Percentiles rank a stretch among this genome's conserved stretches.
Conservation (phyloP, 2,113 vertebrate genomes). For the Gymnocephalus cernua region DNA sequence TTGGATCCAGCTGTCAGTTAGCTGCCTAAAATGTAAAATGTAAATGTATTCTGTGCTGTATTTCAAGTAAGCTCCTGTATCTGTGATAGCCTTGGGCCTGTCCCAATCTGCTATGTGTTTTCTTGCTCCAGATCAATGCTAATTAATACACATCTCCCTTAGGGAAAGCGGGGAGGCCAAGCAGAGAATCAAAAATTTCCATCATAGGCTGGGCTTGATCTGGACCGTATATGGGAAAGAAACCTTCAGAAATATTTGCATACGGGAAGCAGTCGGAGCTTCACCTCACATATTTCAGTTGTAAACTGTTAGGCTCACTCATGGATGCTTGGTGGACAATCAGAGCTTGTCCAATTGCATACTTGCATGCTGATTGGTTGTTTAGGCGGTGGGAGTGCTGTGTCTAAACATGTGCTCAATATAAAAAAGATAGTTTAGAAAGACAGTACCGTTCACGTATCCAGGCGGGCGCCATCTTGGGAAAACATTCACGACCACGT, state of each 20-base stretch:
- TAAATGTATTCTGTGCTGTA: conserved; percentile 44
- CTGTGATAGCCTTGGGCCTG: conserved; percentile 58
- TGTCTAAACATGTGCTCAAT: conserved; percentile 16
- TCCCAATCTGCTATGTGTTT: conserved; percentile 70
- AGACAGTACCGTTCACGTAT: no score
- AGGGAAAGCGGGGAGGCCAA: conserved; percentile 51
- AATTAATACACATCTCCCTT: conserved; percentile 77
- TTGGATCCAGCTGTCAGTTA: background rate
- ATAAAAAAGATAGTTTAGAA: no score
- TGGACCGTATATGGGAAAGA: conserved; percentile 9
- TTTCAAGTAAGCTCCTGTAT: conserved; percentile 55
- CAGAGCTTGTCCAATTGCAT: conserved; percentile 5
- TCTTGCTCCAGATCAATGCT: conserved; percentile 76
- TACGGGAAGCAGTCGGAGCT: background rate
- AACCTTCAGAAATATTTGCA: conserved; percentile 35
- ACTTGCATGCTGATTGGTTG: conserved; percentile 24
- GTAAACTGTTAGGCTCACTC: conserved; percentile 4
- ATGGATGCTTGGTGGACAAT: conserved; percentile 16
- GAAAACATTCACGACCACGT: no score
- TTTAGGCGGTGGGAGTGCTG: background rate
- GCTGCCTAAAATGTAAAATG: conserved; percentile 43
- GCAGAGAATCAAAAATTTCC: conserved; percentile 63
- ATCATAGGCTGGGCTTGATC: conserved; percentile 28
- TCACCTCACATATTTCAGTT: background rate
- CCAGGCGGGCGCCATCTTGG: no score